Percentiles rank a stretch among this genome's conserved stretches.
phyloP scores from a whole-genome alignment of 53 echinoderm and acorn worm species.

The Crossaster papposus region DNA sequence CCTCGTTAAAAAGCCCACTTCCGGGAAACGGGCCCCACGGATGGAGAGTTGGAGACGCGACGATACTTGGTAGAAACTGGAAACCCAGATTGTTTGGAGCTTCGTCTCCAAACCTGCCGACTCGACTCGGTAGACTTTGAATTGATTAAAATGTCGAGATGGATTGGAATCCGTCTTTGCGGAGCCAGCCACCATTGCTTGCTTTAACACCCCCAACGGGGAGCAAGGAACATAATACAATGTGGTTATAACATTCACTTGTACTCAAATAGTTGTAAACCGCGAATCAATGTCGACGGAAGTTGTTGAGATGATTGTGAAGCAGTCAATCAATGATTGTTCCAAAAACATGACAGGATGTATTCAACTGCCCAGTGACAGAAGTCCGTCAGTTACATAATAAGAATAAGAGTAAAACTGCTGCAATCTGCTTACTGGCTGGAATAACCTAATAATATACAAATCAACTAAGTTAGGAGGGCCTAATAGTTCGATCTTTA shows the following conservation, averaged over 20 bases:
- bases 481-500: too few relatives aligned
- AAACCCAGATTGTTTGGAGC: conserved; percentile 3
- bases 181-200: conserved; percentile 23
- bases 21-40: not conserved
- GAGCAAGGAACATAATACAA: conserved; percentile 2
- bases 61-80: not conserved
- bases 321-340: not conserved
- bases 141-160: conserved; percentile 16
- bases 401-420: too few relatives aligned
- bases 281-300: conserved; percentile 5
- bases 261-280: not conserved
- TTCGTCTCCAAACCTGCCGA: not conserved
- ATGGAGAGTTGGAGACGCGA: not conserved
- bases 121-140: not conserved
- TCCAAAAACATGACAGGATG: not conserved
- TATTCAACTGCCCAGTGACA: too few relatives aligned
- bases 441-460: too few relatives aligned
- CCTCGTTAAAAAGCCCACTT: not conserved
- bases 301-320: not conserved
- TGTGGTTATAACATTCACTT: conserved; percentile 9
- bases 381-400: too few relatives aligned
- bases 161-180: not conserved
- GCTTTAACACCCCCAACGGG: not conserved
- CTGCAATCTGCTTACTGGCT: too few relatives aligned
- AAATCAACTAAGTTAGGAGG: too few relatives aligned